Percentiles rank a stretch among this genome's conserved stretches.
Evolutionary conservation across 2,113 vertebrate genomes (phyloP).

Genomic region (Leuciscus idus): DNA sequence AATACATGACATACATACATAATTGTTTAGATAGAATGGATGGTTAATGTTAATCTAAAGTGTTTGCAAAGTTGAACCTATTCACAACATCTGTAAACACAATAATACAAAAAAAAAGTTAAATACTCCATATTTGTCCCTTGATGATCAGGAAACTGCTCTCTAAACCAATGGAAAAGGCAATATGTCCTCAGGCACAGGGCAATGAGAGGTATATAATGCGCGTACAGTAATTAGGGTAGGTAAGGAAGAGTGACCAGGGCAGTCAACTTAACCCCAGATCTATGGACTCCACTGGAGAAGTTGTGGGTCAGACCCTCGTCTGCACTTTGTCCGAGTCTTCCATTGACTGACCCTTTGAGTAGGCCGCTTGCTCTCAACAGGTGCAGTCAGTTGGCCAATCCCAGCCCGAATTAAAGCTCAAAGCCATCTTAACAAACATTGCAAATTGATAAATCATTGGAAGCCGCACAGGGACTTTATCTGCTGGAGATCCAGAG

Average conservation of each 20-base stretch:
- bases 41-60: background rate
- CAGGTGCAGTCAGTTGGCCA: conserved; percentile 38
- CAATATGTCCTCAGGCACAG: conserved; percentile 32
- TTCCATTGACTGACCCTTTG: conserved; percentile 53
- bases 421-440: conserved; percentile 80
- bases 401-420: conserved; percentile 51
- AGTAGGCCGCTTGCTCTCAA: conserved; percentile 36
- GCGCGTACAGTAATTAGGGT: conserved; percentile 73
- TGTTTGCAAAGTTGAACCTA: background rate
- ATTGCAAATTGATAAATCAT: conserved; percentile 86
- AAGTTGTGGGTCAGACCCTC: conserved; percentile 68
- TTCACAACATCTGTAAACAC: background rate
- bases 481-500: conserved; percentile 75
- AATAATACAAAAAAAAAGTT: background rate
- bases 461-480: conserved; percentile 77
- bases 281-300: conserved; percentile 78
- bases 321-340: conserved; percentile 58
- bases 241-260: conserved; percentile 64
- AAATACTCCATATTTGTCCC: background rate
- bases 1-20: too few relatives aligned
- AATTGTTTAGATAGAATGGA: background rate
- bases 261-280: conserved; percentile 81
- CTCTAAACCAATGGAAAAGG: background rate
- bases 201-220: conserved; percentile 59
- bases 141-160: background rate